Evolutionary conservation across 2,888 invertebrate genomes (phyloP), one percentile per base, ranked within the genome.

Genomic region (Alloplasta piceator): DNA sequence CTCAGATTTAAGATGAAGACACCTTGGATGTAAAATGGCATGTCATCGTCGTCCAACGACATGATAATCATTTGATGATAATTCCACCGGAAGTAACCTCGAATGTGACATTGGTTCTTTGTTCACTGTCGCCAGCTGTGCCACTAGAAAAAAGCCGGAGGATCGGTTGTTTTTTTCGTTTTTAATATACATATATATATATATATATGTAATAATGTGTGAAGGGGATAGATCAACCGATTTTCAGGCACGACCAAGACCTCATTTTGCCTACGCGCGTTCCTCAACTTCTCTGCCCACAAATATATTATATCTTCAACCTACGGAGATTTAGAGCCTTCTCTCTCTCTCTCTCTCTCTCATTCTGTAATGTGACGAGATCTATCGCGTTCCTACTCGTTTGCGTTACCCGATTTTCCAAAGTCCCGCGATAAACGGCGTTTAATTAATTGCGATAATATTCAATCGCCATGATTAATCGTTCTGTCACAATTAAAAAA

Each of bases 221-320:
- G 68, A 68, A 52, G 55, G 39, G 43, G 83, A 80, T 82, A 83
- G 78, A 84, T 84, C 82, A 82, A 83, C 82, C 84, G 80, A 84
- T 85, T 85, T 85, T 82, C 82, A 80, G 83, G 75, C 68, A 68
- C 84, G 86, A 87, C 85, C 87, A 87, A 87, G 87, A 86, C 86
- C 87, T 86, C 83, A 68, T 81, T 85, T 84, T 85, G 85, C 86
- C 87, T 87, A 87, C 86, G 85, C 86, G 80, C 80, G 83, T 83
- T 84, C 82, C 84, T 80, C 83, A 64, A 26, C 52, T 14, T 52
- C 43, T 41, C 85, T 83, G 80, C 86, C 87, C 85, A 85, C 86
- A 67, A 78, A 78, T 10, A 9, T 43, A 10, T 26, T 75, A 61
- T 67, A 75, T 85, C 82, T 82, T 83, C 85, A 81, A 74, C 84